Percentiles rank a stretch among this genome's conserved stretches.
These are phyloP conservation scores for Cyclura pinguis DNA, from an alignment of 2,797 vertebrate genomes.

Conservation along the genomic window DNA sequence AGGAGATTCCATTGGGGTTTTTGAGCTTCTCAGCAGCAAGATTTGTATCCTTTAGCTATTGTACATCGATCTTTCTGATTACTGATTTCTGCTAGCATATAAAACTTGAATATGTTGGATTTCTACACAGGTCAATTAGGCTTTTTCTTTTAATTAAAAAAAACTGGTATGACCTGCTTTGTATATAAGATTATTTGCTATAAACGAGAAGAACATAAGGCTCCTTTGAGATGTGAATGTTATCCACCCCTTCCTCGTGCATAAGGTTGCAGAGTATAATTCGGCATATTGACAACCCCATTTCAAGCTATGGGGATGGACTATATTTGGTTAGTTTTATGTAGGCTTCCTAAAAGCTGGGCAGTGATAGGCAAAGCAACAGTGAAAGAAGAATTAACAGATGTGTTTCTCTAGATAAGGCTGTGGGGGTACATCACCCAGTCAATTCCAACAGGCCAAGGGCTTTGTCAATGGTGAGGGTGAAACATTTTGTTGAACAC, in stretches of 20 bases:
- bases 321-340: constrained; percentile 77
- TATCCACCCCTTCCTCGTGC: constrained; percentile 80
- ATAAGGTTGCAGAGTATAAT: constrained; percentile 79
- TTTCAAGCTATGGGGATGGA: constrained; percentile 64
- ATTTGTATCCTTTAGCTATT: constrained; percentile 80
- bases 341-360: constrained; percentile 69
- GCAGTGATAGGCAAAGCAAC: constrained; percentile 59
- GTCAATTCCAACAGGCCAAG: constrained; percentile 66
- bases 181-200: constrained; percentile 87
- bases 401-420: constrained; percentile 64
- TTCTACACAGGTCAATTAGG: constrained; percentile 85
- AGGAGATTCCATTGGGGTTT: constrained; percentile 83
- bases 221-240: constrained; percentile 84
- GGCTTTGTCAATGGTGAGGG: constrained; percentile 65
- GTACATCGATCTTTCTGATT: constrained; percentile 79
- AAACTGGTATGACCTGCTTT: constrained; percentile 85
- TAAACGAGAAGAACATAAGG: constrained; percentile 85
- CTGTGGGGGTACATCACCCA: constrained; percentile 68
- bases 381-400: constrained; percentile 74
- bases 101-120: constrained; percentile 84
- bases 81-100: constrained; percentile 80
- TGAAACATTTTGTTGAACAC: constrained; percentile 67
- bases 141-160: constrained; percentile 76
- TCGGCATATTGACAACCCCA: constrained; percentile 77
- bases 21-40: constrained; percentile 78